Conservation (phyloP, 2,113 vertebrate species). For the Cyanistes caeruleus region DNA sequence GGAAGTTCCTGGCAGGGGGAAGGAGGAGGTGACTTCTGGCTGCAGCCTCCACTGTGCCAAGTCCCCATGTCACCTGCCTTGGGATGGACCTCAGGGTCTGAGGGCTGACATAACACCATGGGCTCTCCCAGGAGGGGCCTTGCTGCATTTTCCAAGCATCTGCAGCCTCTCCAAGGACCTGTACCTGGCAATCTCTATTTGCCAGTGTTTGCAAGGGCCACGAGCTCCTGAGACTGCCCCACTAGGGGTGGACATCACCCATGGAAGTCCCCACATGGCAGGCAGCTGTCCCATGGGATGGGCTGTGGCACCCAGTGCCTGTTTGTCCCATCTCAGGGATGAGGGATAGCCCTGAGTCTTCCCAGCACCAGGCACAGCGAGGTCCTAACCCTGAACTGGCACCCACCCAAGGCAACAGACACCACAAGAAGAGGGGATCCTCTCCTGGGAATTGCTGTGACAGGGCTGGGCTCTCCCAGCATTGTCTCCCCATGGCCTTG, state of each 20-base stretch:
- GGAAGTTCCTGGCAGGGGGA: background rate
- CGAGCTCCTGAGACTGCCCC: fast-evolving
- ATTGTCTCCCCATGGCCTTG: background rate
- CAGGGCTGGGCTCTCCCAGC: background rate
- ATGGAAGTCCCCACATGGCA: fast-evolving
- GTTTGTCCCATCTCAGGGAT: background rate
- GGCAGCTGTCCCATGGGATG: background rate
- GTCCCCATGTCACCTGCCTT: fast-evolving
- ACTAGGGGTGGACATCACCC: background rate
- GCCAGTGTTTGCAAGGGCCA: background rate
- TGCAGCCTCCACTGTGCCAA: background rate
- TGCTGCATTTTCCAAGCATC: background rate
- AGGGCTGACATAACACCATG: background rate
- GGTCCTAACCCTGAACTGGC: background rate
- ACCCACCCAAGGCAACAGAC: background rate
- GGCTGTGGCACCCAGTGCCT: background rate
- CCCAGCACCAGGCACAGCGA: background rate
- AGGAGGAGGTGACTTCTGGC: background rate
- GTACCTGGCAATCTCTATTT: background rate
- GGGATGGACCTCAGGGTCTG: background rate
- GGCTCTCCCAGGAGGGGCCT: background rate
- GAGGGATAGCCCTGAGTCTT: background rate
- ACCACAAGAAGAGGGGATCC: background rate
- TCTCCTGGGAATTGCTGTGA: background rate
- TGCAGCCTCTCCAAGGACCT: background rate